phyloP scores from a whole-genome alignment of 1,140 invertebrate genomes.

The Phocides pigmalion region DNA sequence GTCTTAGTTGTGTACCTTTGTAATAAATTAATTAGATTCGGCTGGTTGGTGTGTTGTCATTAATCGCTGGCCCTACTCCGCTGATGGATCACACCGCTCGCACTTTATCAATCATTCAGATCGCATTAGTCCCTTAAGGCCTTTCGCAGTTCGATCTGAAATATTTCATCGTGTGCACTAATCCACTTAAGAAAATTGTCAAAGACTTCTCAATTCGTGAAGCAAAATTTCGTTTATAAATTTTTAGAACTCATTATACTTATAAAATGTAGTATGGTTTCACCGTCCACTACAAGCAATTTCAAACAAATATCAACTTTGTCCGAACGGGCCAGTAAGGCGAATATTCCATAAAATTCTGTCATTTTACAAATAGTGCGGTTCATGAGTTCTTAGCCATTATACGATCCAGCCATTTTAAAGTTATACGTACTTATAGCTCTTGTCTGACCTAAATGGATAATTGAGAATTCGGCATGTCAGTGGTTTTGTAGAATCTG shows the following conservation, averaged over 20 bases:
- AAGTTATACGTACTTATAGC: conserved; percentile 6
- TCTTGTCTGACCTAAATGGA: conserved; percentile 7
- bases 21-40: conserved; percentile 41
- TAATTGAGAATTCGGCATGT: not conserved
- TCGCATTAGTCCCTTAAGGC: conserved; percentile 38
- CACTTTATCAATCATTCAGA: conserved; percentile 54
- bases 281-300: not conserved
- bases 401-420: not conserved
- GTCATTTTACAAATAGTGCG: conserved; percentile 14
- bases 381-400: conserved; percentile 2
- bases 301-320: conserved; percentile 2
- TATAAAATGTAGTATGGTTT: not conserved
- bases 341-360: not conserved
- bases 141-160: not conserved
- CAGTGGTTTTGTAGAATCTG: not conserved
- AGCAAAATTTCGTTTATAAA: no score
- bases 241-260: not conserved
- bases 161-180: not conserved
- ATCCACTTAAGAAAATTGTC: not conserved
- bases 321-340: not conserved
- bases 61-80: conserved; percentile 33
- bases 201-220: no score
- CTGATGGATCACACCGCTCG: conserved; percentile 52
- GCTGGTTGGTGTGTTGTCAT: conserved; percentile 35
- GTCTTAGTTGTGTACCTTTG: no score